Evolutionary conservation across 2,888 invertebrate genomes (phyloP).

Genomic region (Athripsodes cinereus): DNA sequence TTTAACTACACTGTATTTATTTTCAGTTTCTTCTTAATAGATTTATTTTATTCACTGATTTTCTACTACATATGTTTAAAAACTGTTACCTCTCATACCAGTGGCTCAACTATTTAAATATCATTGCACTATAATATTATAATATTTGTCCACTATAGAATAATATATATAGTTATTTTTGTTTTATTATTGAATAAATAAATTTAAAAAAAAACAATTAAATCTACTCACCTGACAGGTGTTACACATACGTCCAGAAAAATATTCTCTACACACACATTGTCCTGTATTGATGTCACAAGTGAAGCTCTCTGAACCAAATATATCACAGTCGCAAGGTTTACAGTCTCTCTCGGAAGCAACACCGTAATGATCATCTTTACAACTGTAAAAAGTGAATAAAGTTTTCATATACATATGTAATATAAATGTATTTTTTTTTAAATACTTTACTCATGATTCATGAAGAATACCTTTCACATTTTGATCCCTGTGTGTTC

Average conservation of each 20-base stretch:
- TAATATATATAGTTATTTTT: too few relatives aligned
- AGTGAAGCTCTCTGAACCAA: conserved; percentile 62
- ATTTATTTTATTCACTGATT: too few relatives aligned
- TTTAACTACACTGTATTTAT: too few relatives aligned
- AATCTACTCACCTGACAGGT: conserved; percentile 47
- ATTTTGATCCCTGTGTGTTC: conserved; percentile 59
- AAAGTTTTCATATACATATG: too few relatives aligned
- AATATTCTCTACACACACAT: conserved; percentile 68
- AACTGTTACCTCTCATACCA: too few relatives aligned
- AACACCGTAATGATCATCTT: conserved; percentile 60
- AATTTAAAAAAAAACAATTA: neutral
- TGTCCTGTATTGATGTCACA: conserved; percentile 71
- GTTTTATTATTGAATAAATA: too few relatives aligned
- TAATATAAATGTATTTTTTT: neutral
- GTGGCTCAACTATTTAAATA: too few relatives aligned
- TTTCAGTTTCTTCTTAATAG: too few relatives aligned
- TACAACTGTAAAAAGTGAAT: conserved; percentile 39
- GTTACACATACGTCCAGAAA: conserved; percentile 66
- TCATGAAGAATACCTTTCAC: conserved; percentile 49
- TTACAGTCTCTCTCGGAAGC: conserved; percentile 56
- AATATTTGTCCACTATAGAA: neutral
- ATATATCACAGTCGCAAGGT: conserved; percentile 66
- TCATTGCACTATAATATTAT: too few relatives aligned
- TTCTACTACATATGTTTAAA: too few relatives aligned
- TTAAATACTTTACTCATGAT: neutral